Base-by-base conservation (phyloP, 2,888 invertebrate genomes). In the Drosophila lutescens region DNA sequence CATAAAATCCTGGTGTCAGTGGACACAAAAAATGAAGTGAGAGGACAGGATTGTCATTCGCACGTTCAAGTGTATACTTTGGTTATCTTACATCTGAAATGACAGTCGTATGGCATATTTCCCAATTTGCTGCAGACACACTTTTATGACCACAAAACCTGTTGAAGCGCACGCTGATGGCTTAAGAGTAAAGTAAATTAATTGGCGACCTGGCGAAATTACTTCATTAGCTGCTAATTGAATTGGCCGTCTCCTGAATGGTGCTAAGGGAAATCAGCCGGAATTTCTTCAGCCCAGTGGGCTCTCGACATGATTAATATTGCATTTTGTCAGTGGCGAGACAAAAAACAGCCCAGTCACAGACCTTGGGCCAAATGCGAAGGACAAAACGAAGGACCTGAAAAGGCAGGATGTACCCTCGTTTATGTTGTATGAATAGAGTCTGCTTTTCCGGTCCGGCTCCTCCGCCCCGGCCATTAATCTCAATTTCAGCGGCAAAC, bases 401-500 rank as follows among this genome's bases (percentile, higher is more conserved):
- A 70, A 61, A 54, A 34, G 23, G 9, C 44, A 54, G 60, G 20
- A 47, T 26, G 17, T 74, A 34, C 55, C 71, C 65, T 81, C 69
- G 77, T 87, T 87, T 77, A 79, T 79, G 75, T 40, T 77, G 60
- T 77, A 74, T 66, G 86, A 77, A 79, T 73, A 73, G 67, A 57
- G 66, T 20, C 34, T 40, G 13, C 51, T 15, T 70, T 55, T 62
- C 50, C 38, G 55, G 55, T 56, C 68, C 55, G 32, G 17, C 51
- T 32, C 12, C 46, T 36, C 15, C 40, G 43, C 59, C 51, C 38
- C 56, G 20, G 55, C 67, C 67, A 86, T 87, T 82, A 76, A 85
- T 83, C 86, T 85, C 86, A 74, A 85, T 83, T 79, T 73, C 66
- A 38, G 40, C 40, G 73, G 83, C 58, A 77, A 75, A 85, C 82